phyloP scores from a whole-genome alignment of 1,140 invertebrate species.

The Globodera rostochiensis region DNA sequence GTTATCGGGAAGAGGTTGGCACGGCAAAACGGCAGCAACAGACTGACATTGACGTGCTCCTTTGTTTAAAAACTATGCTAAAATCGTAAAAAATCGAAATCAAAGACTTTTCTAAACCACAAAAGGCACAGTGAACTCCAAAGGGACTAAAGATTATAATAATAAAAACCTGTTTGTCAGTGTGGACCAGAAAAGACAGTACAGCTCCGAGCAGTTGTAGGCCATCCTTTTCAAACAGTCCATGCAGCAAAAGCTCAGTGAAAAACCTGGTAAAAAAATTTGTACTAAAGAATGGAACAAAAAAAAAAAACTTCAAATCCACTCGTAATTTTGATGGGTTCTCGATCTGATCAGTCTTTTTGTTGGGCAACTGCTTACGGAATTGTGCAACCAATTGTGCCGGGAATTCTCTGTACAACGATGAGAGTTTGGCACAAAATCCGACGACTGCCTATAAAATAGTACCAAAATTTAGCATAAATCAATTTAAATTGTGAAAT shows the following conservation, averaged over 20 bases:
- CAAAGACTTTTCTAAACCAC: too few relatives aligned
- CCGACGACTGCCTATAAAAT: slow-evolving; percentile 18
- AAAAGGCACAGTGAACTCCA: too few relatives aligned
- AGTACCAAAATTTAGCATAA: too few relatives aligned
- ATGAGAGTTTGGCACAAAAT: slow-evolving; percentile 44
- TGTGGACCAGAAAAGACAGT: slow-evolving; percentile 81
- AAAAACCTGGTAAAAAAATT: slow-evolving; percentile 75
- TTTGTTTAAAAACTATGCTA: not conserved
- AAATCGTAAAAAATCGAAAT: too few relatives aligned
- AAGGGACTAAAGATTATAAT: not conserved
- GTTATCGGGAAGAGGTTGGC: slow-evolving; percentile 95
- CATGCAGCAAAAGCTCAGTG: slow-evolving; percentile 84
- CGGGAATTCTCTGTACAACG: slow-evolving; percentile 42
- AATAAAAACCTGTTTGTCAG: slow-evolving; percentile 77
- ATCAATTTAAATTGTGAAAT: too few relatives aligned
- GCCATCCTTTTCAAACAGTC: slow-evolving; percentile 88
- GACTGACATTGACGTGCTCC: slow-evolving; percentile 87
- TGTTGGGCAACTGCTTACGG: slow-evolving; percentile 43
- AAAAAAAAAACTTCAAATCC: slow-evolving; percentile 72
- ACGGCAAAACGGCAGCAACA: slow-evolving; percentile 88
- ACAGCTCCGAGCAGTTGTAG: slow-evolving; percentile 81
- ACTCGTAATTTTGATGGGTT: slow-evolving; percentile 89
- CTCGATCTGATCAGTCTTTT: slow-evolving; percentile 56
- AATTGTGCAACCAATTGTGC: slow-evolving; percentile 37
- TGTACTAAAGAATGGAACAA: not conserved